A percentile compares a stretch with the other conserved stretches of the same genome.
Evolutionary conservation across 64 coral and sea anemone species (phyloP).

Genomic region (Dendronephthya gigantea): DNA sequence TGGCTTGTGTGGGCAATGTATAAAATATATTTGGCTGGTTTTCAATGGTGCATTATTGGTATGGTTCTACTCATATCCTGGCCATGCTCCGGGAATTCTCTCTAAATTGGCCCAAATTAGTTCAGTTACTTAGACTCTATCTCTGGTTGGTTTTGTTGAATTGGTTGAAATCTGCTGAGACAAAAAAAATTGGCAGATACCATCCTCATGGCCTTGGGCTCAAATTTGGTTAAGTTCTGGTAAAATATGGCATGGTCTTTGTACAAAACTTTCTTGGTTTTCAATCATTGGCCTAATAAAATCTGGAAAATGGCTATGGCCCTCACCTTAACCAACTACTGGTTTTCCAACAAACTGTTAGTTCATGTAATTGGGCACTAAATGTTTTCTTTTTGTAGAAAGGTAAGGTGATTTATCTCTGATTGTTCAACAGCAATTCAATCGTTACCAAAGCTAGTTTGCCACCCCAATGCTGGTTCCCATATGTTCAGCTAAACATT

Average conservation of each 20-base stretch:
- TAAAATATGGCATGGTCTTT: background rate
- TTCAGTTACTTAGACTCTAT: background rate
- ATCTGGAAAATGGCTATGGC: background rate
- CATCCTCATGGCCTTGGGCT: background rate
- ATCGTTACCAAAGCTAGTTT: too few relatives aligned
- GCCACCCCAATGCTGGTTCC: too few relatives aligned
- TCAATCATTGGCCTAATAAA: background rate
- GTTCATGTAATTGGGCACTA: background rate
- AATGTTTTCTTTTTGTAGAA: conserved; percentile 1
- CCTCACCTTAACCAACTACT: background rate
- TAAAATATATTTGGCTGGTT: background rate
- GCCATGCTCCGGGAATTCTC: background rate
- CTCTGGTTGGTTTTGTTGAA: background rate
- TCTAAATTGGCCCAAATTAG: background rate
- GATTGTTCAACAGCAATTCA: too few relatives aligned
- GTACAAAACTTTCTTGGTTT: background rate
- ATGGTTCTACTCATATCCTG: background rate
- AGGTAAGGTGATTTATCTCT: background rate
- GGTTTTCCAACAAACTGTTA: background rate
- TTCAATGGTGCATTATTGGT: background rate
- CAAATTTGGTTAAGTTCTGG: background rate
- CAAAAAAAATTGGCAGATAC: background rate
- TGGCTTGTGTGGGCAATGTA: background rate
- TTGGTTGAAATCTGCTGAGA: background rate
- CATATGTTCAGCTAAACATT: too few relatives aligned